These are phyloP conservation scores for Macrophya alboannulata DNA, from an alignment of 2,888 invertebrate species.

Conservation along the genomic window DNA sequence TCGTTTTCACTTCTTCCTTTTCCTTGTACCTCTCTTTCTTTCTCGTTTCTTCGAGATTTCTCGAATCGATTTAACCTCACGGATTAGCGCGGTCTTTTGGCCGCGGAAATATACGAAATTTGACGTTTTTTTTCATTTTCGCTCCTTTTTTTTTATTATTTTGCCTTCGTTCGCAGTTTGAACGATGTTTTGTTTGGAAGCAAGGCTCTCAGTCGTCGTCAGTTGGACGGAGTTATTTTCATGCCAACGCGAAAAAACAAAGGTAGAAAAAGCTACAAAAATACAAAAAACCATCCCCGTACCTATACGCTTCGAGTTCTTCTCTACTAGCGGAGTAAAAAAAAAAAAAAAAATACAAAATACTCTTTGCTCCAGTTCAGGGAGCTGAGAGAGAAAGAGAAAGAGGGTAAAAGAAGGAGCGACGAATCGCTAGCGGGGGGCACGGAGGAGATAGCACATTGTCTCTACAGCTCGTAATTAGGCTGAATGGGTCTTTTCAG, in stretches of 20 bases:
- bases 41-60: background rate
- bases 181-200: slow-evolving; percentile 37
- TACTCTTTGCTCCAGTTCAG: slow-evolving; percentile 26
- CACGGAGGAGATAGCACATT: slow-evolving; percentile 60
- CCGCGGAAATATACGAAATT: background rate
- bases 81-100: background rate
- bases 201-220: slow-evolving; percentile 18
- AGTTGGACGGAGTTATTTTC: slow-evolving; percentile 43
- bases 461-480: slow-evolving; percentile 67
- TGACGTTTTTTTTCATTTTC: background rate
- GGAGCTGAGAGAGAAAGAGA: slow-evolving; percentile 48
- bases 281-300: slow-evolving; percentile 33
- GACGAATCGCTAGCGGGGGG: slow-evolving; percentile 47
- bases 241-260: slow-evolving; percentile 47
- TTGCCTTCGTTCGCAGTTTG: slow-evolving; percentile 1
- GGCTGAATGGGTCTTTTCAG: slow-evolving; percentile 71
- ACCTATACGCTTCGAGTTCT: background rate
- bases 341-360: background rate
- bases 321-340: background rate
- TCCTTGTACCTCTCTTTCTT: too few species aligned
- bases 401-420: slow-evolving; percentile 58
- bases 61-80: slow-evolving; percentile 2
- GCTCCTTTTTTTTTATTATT: background rate
- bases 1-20: background rate
- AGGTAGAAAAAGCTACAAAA: slow-evolving; percentile 46